Evolutionary conservation across 2,888 invertebrate genomes (phyloP).

Genomic region (Cynaeus angustus): DNA sequence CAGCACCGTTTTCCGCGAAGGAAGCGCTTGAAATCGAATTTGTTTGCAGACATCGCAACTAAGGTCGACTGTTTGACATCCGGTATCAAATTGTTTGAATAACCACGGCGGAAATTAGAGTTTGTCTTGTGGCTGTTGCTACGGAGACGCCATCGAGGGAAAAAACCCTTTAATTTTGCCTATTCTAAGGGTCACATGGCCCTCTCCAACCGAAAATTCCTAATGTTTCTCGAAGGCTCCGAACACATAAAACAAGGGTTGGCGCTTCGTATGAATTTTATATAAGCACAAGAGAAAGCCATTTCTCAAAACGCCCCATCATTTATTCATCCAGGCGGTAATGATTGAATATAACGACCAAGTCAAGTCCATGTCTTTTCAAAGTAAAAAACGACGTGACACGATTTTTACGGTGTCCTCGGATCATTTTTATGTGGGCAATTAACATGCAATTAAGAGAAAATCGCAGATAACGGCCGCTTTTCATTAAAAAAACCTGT

Average conservation of each 20-base stretch:
- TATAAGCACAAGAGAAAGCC: conserved; percentile 41
- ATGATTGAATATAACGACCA: conserved; percentile 46
- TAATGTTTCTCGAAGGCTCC: conserved; percentile 16
- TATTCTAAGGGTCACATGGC: conserved; percentile 11
- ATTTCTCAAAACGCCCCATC: conserved; percentile 48
- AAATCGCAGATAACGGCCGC: conserved; percentile 15
- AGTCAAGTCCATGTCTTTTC: conserved; percentile 3
- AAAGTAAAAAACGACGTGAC: conserved; percentile 16
- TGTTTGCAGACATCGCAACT: conserved; percentile 50
- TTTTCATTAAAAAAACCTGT: conserved; percentile 13
- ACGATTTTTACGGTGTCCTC: conserved; percentile 13
- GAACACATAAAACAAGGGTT: conserved; percentile 32
- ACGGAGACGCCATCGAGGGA: conserved; percentile 22
- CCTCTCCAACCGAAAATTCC: conserved; percentile 11
- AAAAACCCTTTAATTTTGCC: conserved; percentile 28
- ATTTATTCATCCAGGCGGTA: conserved; percentile 44
- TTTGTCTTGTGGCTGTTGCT: conserved; percentile 43
- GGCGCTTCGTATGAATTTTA: conserved; percentile 46
- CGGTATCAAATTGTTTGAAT: conserved; percentile 57
- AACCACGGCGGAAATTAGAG: conserved; percentile 55
- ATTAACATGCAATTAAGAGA: conserved; percentile 7
- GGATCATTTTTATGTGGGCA: conserved; percentile 1
- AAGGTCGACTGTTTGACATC: conserved; percentile 53
- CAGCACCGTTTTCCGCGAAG: background rate
- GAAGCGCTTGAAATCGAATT: conserved; percentile 33